Evolutionary conservation across 1,140 invertebrate species (phyloP).

Genomic region (Drosophila kohkoa): DNA sequence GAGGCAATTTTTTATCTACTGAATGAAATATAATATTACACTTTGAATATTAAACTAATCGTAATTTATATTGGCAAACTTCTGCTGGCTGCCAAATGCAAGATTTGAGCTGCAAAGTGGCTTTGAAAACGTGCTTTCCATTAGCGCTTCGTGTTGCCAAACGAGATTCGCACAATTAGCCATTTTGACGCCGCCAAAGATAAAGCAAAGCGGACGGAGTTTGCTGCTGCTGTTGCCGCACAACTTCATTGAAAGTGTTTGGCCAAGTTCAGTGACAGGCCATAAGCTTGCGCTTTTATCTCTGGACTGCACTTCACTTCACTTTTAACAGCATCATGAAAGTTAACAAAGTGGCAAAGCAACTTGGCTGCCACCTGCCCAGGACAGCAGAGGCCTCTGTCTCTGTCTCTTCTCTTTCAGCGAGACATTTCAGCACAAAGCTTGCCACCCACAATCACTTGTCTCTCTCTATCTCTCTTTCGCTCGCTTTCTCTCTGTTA

Average conservation of each 20-base stretch:
- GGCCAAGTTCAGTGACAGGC: conserved; percentile 15
- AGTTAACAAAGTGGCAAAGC: conserved; percentile 34
- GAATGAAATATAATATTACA: too few species aligned
- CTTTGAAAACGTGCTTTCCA: too few species aligned
- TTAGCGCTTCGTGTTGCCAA: too few species aligned
- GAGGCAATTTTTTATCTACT: too few species aligned
- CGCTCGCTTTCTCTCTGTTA: not conserved
- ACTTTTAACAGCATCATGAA: conserved; percentile 32
- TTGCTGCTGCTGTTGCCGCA: not conserved
- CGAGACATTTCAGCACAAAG: not conserved
- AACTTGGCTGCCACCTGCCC: conserved; percentile 8
- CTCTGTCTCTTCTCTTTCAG: not conserved
- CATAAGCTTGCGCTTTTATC: conserved; percentile 12
- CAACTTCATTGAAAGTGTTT: conserved; percentile 22
- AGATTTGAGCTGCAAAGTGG: too few species aligned
- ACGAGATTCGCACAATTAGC: not conserved
- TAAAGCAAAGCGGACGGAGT: not conserved
- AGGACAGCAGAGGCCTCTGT: not conserved
- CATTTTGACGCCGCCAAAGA: too few species aligned
- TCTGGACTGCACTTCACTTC: conserved; percentile 20
- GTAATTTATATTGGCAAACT: too few species aligned
- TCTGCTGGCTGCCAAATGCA: too few species aligned
- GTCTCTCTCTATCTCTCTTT: not conserved
- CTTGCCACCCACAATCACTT: not conserved
- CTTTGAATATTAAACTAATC: too few species aligned